Conservation (phyloP, 2,888 invertebrate genomes). For the Monochamus alternatus region DNA sequence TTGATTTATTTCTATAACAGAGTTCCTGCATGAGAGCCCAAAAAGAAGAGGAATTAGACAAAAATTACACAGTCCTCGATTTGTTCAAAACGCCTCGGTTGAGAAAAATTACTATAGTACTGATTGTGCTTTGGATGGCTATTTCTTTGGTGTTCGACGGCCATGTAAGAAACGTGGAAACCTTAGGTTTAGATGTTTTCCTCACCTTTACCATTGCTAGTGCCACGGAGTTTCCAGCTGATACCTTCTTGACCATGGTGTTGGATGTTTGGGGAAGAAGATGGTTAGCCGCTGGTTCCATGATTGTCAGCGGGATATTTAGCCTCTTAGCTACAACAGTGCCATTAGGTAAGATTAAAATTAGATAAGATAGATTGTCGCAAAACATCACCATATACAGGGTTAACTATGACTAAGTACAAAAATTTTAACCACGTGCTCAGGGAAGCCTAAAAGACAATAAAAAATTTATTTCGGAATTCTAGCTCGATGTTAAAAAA, state of each 20-base stretch:
- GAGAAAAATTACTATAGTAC: conserved; percentile 82
- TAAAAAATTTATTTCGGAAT: too few relatives aligned
- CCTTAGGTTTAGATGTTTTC: conserved; percentile 87
- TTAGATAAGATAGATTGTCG: too few relatives aligned
- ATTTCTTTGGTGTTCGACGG: conserved; percentile 91
- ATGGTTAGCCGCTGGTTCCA: conserved; percentile 88
- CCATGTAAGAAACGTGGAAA: conserved; percentile 90
- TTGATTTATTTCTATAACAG: conserved; percentile 62
- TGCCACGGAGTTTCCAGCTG: conserved; percentile 89
- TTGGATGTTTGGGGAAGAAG: conserved; percentile 88
- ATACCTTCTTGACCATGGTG: conserved; percentile 84
- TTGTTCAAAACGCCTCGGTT: conserved; percentile 86
- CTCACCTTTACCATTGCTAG: conserved; percentile 89
- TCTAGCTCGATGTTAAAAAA: too few relatives aligned
- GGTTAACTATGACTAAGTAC: too few relatives aligned
- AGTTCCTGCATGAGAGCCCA: conserved; percentile 79
- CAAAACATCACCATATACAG: too few relatives aligned
- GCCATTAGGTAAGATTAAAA: conserved; percentile 75
- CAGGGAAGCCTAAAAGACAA: too few relatives aligned
- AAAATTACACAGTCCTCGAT: conserved; percentile 85
- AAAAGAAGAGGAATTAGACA: conserved; percentile 81
- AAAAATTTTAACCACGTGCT: too few relatives aligned
- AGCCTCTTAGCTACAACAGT: conserved; percentile 84
- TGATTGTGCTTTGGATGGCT: conserved; percentile 92
- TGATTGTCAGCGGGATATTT: conserved; percentile 87